Evolutionary conservation across 2,888 invertebrate species (phyloP), one percentile per base, ranked within the genome.

Genomic region (Anthoptus insignis): DNA sequence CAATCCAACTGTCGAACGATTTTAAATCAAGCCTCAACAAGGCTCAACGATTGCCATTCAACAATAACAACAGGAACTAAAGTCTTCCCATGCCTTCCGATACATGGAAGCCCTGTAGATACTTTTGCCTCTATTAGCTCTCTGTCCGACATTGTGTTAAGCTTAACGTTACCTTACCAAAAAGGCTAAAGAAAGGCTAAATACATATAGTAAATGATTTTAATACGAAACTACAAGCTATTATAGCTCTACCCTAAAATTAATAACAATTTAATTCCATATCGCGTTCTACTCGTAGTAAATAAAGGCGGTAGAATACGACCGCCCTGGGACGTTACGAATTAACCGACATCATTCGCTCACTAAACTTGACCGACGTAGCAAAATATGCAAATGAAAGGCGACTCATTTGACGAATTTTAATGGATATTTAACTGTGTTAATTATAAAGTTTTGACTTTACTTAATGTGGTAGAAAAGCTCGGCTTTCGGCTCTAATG

Each of bases 341-440:
- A 89, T 88, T 86, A 89, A 86, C 85, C 81, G 74, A 76, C 80
- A 79, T 75, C 77, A 78, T 84, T 45, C 85, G 81, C 82, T 76
- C 72, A 75, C 77, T 74, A 81, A 86, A 85, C 84, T 83, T 84
- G 74, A 79, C 81, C 80, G 76, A 78, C 81, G 80, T 79, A 79
- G 83, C 86, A 82, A 89, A 90, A 88, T 91, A 89, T 91, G 91
- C 86, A 88, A 89, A 91, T 89, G 87, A 83, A 83, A 80, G 83
- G 81, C 81, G 82, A 88, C 88, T 88, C 85, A 89, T 89, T 90
- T 89, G 86, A 87, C 87, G 82, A 89, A 89, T 88, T 90, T 90
- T 87, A 90, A 89, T 89, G 81, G 88, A 84, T 85, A 87, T 90
- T 89, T 89, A 90, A 88, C 87, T 83, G 84, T 86, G 85, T 86